Evolutionary conservation across 23 tunicate genomes (phyloP), one percentile per base, ranked within the genome.

Genomic region (Styela plicata): DNA sequence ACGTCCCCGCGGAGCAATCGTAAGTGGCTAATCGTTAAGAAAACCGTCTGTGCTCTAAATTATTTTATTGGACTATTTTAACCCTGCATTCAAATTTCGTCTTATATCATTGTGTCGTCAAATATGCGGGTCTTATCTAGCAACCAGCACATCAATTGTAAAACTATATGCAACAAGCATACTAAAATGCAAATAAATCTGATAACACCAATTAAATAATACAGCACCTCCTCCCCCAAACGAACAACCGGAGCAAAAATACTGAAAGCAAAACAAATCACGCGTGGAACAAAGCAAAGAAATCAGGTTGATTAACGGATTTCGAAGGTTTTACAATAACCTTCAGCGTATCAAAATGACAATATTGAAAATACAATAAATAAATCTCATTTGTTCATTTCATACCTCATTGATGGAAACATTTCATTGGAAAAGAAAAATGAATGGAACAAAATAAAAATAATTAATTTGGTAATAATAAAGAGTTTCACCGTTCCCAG

Each of bases 311-410:
- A n/a, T n/a, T n/a, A n/a, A n/a, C n/a, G n/a, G n/a, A n/a, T n/a
- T n/a, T n/a, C 71, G 32, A 67, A 67, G 71, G 71, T 23, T 67
- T 67, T 67, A 67, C 71, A 67, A 67, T 67, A 29, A 23, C 22
- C 71, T 67, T 67, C 32, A 21, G 65, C 65, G 65, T 22, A 62
- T 21, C 65, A 62, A 62, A 62, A 62, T 62, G n/a, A 21, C n/a
- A 0, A 21, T 62, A 62, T 22, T 62, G n/a, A 62, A 22, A 62
- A 62, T 21, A 0, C 65, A 62, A 62, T 62, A 62, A 62, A 62
- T 22, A 62, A 62, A 62, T 21, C 65, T 62, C 21, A 62, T 0
- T 62, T 62, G 65, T n/a, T n/a, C n/a, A n/a, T n/a, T n/a, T n/a
- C n/a, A n/a, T n/a, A n/a, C n/a, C n/a, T n/a, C n/a, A n/a, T n/a